Base-by-base conservation (phyloP, 1,140 invertebrate species). In the Batillaria attramentaria region DNA sequence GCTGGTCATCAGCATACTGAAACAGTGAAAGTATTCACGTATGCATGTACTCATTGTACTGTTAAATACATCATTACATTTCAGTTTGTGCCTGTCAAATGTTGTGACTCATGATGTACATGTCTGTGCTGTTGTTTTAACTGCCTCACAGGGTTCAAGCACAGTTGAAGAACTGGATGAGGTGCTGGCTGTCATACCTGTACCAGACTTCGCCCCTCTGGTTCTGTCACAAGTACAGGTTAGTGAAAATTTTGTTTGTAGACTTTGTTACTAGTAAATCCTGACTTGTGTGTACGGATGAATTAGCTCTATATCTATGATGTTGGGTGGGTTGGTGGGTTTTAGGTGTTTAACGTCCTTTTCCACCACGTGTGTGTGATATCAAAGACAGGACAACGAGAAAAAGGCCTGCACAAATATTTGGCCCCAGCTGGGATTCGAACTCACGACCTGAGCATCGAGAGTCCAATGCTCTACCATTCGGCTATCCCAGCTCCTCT, bases 171-270 rank as follows among this genome's bases (percentile, higher is more conserved):
- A 70, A n/a, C 39, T 41, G 39, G 37, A 70, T 70, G 68, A 70
- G 24, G 68, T 70, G 68, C 39, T 70, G 68, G 68, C 68, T 24
- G 37, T 70, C 37, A 41, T 70, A 16, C 68, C 68, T 41, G 39
- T 70, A 13, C 24, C 33, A 39, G 37, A 70, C 16, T 70, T 70
- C 42, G 24, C 42, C 37, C 31, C 37, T 20, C 18, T 70, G 68
- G 37, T 70, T 24, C 33, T 37, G 35, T 42, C 37, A 41, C 68
- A 70, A 39, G 37, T 42, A 5, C 68, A 70, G 68, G 68, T 70
- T 54, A 20, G 18, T 54, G n/a, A 20, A 20, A 20, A 20, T 54
- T 3, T 54, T 54, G n/a, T 20, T 20, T 18, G 18, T 2, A 20
- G n/a, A 3, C 50, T 20, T 2, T 20, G 50, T 54, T 54, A 20